Evolutionary conservation across 1,140 invertebrate species (phyloP), one percentile per base, ranked within the genome.

Genomic region (Meloidogyne floridensis): DNA sequence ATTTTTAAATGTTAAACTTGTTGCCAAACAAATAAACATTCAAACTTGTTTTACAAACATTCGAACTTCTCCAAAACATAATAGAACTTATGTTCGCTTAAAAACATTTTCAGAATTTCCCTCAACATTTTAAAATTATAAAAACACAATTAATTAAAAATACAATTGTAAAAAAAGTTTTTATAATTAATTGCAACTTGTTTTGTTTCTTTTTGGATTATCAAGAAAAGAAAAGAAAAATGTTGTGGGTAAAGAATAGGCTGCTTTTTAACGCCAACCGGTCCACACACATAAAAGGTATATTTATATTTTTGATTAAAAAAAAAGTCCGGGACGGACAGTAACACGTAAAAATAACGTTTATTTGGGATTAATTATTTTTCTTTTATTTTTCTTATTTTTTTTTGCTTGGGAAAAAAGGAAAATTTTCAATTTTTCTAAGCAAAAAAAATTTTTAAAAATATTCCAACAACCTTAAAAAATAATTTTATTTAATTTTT

Each of bases 351-450:
- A 47, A 32, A 47, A 47, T 47, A 65, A 65, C 59, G n/a, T 65
- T 65, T 8, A 56, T 56, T 65, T 65, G n/a, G 59, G 59, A 65
- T 65, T 65, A 15, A 59, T 65, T 65, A 65, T 65, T 65, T 65
- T 65, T 65, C 59, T n/a, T n/a, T n/a, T 65, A n/a, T 65, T n/a
- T 54, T 54, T 10, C 1, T 65, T 65, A 1, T 18, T 59, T 59
- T 15, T 65, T 59, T n/a, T 32, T 32, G 32, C 32, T 32, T 32
- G 32, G 32, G 32, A 32, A 32, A 32, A 32, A 1, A 32, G 32
- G 32, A 1, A 32, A 32, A 32, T 32, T 3, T 47, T 47, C 47
- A 6, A 47, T 47, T 47, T 47, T 47, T 8, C 47, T 6, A 6
- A 6, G 7, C 4, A 47, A 47, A 47, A 6, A 47, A 47, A 47